Conservation (phyloP, 2,888 invertebrate species). For the Cyclophora albipunctata region DNA sequence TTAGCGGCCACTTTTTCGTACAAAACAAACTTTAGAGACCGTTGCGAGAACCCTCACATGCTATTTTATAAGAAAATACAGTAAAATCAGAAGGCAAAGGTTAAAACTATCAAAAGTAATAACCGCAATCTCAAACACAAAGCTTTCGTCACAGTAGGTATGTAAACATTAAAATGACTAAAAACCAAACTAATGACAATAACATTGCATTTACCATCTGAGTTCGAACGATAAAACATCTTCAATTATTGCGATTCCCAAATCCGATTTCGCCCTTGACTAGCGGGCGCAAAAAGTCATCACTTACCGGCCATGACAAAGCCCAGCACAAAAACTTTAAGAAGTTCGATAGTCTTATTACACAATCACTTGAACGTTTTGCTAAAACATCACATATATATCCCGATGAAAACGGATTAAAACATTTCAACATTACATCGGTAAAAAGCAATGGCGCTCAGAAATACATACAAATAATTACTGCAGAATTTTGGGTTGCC, state of each 20-base stretch:
- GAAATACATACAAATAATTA: constrained; percentile 70
- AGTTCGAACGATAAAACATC: constrained; percentile 77
- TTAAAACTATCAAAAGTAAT: constrained; percentile 61
- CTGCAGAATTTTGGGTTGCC: constrained; percentile 65
- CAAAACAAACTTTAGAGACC: constrained; percentile 30
- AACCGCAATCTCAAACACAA: constrained; percentile 62
- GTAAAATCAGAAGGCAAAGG: constrained; percentile 51
- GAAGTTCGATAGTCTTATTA: constrained; percentile 70
- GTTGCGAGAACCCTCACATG: constrained; percentile 48
- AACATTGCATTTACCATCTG: constrained; percentile 76
- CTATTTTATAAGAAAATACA: constrained; percentile 41
- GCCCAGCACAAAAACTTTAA: constrained; percentile 74
- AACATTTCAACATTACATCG: constrained; percentile 75
- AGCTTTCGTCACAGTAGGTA: constrained; percentile 49
- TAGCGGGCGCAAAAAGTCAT: constrained; percentile 75
- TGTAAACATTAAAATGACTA: constrained; percentile 63
- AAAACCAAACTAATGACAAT: constrained; percentile 71
- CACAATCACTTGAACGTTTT: constrained; percentile 71
- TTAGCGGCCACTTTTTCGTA: constrained; percentile 11
- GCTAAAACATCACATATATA: constrained; percentile 75
- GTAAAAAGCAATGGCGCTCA: constrained; percentile 75
- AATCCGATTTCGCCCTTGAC: constrained; percentile 75
- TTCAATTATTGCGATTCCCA: constrained; percentile 74
- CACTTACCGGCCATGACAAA: constrained; percentile 90
- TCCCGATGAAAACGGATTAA: constrained; percentile 76